Evolutionary conservation across 2,113 vertebrate genomes (phyloP).

Genomic region (Antidorcas marsupialis): DNA sequence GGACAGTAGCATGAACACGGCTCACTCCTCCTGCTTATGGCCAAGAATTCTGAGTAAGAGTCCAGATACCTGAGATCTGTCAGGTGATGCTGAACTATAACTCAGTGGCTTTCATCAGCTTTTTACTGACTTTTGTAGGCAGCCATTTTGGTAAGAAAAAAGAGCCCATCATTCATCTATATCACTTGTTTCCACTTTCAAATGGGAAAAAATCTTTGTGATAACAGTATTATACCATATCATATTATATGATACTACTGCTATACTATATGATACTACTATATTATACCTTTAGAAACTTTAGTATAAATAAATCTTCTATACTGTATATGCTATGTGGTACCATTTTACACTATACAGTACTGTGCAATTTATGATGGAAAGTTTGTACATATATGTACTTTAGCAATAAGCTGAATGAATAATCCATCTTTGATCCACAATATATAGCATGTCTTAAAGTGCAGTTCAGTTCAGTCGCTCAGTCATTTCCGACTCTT

Average conservation of each 20-base stretch:
- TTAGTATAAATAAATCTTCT: neutral
- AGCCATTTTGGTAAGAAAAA: neutral
- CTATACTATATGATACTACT: neutral
- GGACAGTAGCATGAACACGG: accelerated
- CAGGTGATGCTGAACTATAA: neutral
- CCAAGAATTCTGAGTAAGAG: neutral
- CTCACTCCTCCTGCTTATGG: neutral
- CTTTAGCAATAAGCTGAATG: neutral
- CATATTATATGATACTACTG: neutral
- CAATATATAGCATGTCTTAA: neutral
- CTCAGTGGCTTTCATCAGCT: neutral
- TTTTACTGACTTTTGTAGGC: neutral
- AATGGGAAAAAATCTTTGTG: neutral
- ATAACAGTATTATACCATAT: neutral
- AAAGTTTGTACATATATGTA: neutral
- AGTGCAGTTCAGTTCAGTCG: neutral
- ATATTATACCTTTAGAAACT: neutral
- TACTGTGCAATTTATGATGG: neutral
- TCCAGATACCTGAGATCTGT: neutral
- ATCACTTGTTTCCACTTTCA: neutral
- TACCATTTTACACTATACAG: neutral
- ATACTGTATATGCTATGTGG: neutral
- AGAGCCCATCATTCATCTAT: neutral
- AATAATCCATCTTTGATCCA: neutral
- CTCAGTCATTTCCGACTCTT: neutral